phyloP scores from a whole-genome alignment of 2,113 vertebrate genomes.

The Benitochromis conjunctus region DNA sequence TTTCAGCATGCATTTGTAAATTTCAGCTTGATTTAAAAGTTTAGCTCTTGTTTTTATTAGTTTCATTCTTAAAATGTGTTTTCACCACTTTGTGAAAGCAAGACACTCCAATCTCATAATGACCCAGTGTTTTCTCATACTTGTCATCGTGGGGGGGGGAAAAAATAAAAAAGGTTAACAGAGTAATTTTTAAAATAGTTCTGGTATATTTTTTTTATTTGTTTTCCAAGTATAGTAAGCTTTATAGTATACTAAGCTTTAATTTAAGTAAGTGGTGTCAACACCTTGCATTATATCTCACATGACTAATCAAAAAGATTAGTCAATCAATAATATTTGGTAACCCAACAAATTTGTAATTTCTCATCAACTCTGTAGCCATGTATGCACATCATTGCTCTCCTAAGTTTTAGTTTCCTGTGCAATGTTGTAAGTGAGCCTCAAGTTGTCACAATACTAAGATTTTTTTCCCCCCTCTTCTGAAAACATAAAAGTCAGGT shows the following conservation, averaged over 20 bases:
- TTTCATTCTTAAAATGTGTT: neutral
- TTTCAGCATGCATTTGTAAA: neutral
- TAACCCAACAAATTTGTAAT: neutral
- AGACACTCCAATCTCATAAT: neutral
- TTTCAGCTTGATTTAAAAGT: neutral
- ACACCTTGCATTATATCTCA: neutral
- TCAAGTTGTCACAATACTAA: neutral
- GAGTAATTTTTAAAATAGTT: too few relatives aligned
- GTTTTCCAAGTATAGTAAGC: neutral
- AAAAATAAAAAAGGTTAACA: too few relatives aligned
- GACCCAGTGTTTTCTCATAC: neutral
- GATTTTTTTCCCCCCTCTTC: neutral
- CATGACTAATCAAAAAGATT: neutral
- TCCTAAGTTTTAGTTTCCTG: neutral
- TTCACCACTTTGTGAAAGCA: neutral
- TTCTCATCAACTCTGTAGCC: neutral
- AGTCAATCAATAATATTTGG: neutral
- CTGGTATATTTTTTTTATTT: neutral
- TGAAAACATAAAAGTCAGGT: neutral
- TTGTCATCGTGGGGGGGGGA: too few relatives aligned
- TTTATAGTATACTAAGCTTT: neutral
- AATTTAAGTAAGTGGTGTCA: neutral
- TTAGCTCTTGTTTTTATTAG: neutral
- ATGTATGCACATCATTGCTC: neutral
- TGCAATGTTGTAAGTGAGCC: neutral